These are phyloP conservation scores for Schlechtendalia chinensis DNA, from an alignment of 1,140 invertebrate species.

Conservation along the genomic window DNA sequence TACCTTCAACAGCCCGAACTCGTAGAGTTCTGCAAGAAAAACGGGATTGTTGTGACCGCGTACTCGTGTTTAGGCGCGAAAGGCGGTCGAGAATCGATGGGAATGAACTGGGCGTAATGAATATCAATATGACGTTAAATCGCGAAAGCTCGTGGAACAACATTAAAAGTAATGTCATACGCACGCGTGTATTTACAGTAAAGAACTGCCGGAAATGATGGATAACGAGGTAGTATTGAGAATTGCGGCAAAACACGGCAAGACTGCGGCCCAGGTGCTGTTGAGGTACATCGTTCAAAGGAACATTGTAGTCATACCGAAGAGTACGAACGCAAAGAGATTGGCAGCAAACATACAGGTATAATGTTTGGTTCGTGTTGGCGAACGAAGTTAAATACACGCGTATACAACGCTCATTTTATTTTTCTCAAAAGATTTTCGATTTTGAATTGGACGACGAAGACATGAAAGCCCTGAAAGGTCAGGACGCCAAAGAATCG, in stretches of 20 bases:
- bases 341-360: constrained; percentile 63
- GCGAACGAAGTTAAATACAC: no score
- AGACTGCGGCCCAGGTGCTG: constrained; percentile 65
- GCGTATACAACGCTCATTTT: no score
- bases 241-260: constrained; percentile 60
- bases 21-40: constrained; percentile 67
- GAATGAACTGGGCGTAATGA: constrained; percentile 56
- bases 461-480: constrained; percentile 59
- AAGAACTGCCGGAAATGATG: constrained; percentile 56
- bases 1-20: constrained; percentile 78
- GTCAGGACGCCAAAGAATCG: constrained; percentile 59
- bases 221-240: constrained; percentile 56
- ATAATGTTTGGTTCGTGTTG: no score
- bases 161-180: no score
- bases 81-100: constrained; percentile 57
- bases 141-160: no score
- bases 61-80: constrained; percentile 78
- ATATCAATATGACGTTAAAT: no score
- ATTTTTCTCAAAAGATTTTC: constrained; percentile 59
- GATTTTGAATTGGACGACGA: constrained; percentile 61
- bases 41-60: constrained; percentile 70
- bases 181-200: constrained; percentile 44
- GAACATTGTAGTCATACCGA: constrained; percentile 64
- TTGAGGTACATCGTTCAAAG: constrained; percentile 62
- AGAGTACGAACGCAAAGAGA: constrained; percentile 61